Base-by-base conservation (phyloP, 2,797 vertebrate genomes). In the Pipistrellus pipistrellus region DNA sequence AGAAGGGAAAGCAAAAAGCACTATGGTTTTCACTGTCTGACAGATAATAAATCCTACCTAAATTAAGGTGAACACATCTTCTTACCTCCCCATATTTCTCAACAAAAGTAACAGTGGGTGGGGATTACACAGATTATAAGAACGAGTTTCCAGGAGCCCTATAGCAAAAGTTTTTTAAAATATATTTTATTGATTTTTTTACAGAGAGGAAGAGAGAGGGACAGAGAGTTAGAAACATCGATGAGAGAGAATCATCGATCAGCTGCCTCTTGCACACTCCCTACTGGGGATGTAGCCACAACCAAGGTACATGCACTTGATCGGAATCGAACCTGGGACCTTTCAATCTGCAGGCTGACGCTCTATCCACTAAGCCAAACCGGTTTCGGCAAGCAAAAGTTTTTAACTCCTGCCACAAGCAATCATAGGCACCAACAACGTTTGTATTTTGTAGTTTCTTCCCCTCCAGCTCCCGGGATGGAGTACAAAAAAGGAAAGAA, bases 401-500 rank as follows among this genome's bases (percentile, higher is more conserved):
- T 88, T 44, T 85, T 80, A 85, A 90, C 5, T 14, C 38, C 48
- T 12, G 17, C 23, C 41, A 81, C 41, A 55, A 23, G 53, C 10
- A 93, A 88, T 68, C 32, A 32, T 18, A 75, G 62, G 1, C 23
- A 91, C 38, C 15, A 53, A 46, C 13, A 85, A 57, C 1, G 51
- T 75, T n/a, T 88, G 7, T 55, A 83, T 86, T 84, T 94, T 59
- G 78, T 32, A 90, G 66, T 71, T 66, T 88, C 41, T 44, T 81
- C 27, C 51, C 62, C 41, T 82, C 17, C 77, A 66, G 62, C 41
- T 78, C 46, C 55, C 46, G 20, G 25, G 46, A 6, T 15, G 32
- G 17, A 51, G 12, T n/a, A 91, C 14, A 64, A 32, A 91, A 92
- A 81, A 75, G 10, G 15, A 57, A 4, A 57, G 41, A 27, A 73